A percentile compares a stretch with the other conserved stretches of the same genome.
These are phyloP conservation scores for Sakesphorus luctuosus DNA, from an alignment of 2,113 vertebrate species.

Conservation along the genomic window DNA sequence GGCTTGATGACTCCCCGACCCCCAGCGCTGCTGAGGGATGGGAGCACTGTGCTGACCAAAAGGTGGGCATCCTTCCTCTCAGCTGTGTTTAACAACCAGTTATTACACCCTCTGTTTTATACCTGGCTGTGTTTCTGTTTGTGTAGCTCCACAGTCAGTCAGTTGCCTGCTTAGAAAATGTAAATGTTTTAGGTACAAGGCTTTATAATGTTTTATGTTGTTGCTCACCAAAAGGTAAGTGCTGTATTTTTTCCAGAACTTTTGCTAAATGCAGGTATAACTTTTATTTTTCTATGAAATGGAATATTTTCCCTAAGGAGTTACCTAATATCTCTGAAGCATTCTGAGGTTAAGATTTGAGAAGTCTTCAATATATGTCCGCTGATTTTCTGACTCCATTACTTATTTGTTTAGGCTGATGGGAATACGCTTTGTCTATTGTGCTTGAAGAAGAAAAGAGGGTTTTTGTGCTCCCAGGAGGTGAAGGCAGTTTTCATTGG, in stretches of 20 bases:
- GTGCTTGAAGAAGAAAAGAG: conserved; percentile 52
- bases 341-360: conserved; percentile 42
- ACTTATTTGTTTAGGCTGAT: conserved; percentile 73
- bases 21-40: fast-evolving
- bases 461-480: conserved; percentile 66
- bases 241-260: background rate
- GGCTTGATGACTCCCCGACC: background rate
- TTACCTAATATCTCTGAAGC: conserved; percentile 58
- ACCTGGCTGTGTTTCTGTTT: background rate
- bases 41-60: fast-evolving
- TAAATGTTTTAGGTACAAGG: conserved; percentile 20
- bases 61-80: background rate
- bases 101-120: background rate
- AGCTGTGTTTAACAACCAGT: background rate
- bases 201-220: background rate
- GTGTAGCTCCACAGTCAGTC: background rate
- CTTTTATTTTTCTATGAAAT: background rate
- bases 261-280: conserved; percentile 5
- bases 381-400: conserved; percentile 61
- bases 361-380: conserved; percentile 53
- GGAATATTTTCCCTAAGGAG: conserved; percentile 44
- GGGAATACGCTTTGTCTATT: conserved; percentile 69
- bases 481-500: conserved; percentile 72
- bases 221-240: background rate
- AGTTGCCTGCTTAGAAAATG: background rate